A percentile compares a stretch with the other conserved stretches of the same genome.
Evolutionary conservation across 2,797 vertebrate species (phyloP).

Genomic region (Benthosema pterotum): DNA sequence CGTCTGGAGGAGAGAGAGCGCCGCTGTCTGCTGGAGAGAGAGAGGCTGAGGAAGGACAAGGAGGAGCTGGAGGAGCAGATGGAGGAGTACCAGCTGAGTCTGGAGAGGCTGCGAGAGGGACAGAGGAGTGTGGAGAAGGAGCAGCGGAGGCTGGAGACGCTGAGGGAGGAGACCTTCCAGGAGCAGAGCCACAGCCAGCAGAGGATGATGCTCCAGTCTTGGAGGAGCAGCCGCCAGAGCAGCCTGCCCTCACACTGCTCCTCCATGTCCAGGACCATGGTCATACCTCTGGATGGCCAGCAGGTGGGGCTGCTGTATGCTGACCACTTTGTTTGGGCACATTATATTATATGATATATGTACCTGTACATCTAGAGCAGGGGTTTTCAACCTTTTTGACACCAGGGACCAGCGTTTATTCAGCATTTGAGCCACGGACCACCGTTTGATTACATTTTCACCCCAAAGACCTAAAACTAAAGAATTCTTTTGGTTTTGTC

Average conservation of each 20-base stretch:
- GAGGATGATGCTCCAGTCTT: conserved; percentile 74
- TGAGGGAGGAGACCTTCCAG: conserved; percentile 3
- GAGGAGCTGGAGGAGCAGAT: conserved; percentile 82
- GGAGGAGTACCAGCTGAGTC: conserved; percentile 89
- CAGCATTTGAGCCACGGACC: too few species aligned
- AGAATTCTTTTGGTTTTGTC: too few species aligned
- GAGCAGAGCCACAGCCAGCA: too few species aligned
- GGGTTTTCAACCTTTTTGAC: too few species aligned
- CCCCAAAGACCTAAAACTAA: too few species aligned
- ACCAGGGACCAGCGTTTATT: too few species aligned
- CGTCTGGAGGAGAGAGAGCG: conserved; percentile 79
- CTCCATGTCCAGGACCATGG: conserved; percentile 58
- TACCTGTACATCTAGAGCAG: too few species aligned
- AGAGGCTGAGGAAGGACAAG: conserved; percentile 75
- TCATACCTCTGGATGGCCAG: conserved; percentile 72
- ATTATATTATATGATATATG: too few species aligned
- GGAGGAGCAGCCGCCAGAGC: conserved; percentile 79
- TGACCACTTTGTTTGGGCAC: too few species aligned
- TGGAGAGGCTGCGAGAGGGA: conserved; percentile 90
- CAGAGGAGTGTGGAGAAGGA: conserved; percentile 87
- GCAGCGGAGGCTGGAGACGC: conserved; percentile 71
- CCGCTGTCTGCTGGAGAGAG: conserved; percentile 79
- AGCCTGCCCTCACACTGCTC: conserved; percentile 80
- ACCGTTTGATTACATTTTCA: too few species aligned
- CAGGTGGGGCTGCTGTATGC: conserved; percentile 66